Evolutionary conservation across 37 sponge, comb jelly and placozoan species (phyloP).

Genomic region (Crambe crambe): DNA sequence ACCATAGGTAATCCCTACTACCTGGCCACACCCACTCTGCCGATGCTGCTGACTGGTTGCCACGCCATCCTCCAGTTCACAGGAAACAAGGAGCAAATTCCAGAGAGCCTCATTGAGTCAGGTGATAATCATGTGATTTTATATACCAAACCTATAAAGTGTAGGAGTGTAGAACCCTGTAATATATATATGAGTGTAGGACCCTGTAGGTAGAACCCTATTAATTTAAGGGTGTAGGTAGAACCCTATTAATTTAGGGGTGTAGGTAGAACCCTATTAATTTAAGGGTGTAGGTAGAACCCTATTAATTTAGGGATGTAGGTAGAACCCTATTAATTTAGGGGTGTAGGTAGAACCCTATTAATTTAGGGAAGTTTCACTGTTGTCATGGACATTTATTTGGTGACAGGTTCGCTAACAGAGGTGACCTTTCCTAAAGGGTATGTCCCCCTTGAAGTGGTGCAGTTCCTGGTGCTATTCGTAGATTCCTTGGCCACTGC

Average conservation of each 20-base stretch:
- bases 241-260: too few species aligned
- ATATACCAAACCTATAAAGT: too few species aligned
- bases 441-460: conserved; percentile 4
- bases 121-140: not conserved
- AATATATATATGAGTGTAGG: too few species aligned
- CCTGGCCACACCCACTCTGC: conserved; percentile 19
- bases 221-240: too few species aligned
- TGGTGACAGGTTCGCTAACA: not conserved
- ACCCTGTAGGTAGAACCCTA: too few species aligned
- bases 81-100: not conserved
- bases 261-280: too few species aligned
- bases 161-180: too few species aligned
- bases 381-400: not conserved
- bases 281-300: too few species aligned
- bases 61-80: conserved; percentile 28
- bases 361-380: too few species aligned
- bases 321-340: too few species aligned
- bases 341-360: too few species aligned
- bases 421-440: not conserved
- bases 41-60: conserved; percentile 30
- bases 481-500: conserved; percentile 8
- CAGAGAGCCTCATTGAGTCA: conserved; percentile 20
- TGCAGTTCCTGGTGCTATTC: conserved; percentile 14
- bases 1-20: not conserved
- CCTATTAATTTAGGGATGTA: too few species aligned